Base-by-base conservation (phyloP, 1,140 invertebrate species). In the Bursaphelenchus mucronatus region DNA sequence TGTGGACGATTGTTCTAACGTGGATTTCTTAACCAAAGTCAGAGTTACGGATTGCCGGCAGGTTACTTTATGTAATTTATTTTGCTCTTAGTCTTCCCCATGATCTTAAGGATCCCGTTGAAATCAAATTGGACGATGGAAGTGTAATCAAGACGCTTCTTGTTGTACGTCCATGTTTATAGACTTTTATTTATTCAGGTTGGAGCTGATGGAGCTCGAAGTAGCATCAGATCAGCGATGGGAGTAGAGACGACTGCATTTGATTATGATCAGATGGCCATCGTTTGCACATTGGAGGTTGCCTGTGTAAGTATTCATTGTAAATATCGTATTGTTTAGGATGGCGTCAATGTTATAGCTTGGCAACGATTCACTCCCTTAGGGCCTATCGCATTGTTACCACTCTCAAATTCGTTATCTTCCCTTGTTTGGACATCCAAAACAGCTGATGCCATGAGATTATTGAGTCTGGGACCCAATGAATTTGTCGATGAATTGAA, bases 321-420 rank as follows among this genome's bases (percentile, higher is more conserved):
- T 40, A 10, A 59, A 9, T 59, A 63, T 21, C 11, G 3, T 59
- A 13, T 51, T 40, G 85, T 87, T 53, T 79, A 89, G 88, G 83
- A 85, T 47, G 84, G 81, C 21, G 86, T 88, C 64, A 93, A 94
- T 82, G 85, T 85, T 45, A 89, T 90, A 43, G 94, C 93, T 0
- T 98, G 93, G 92, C 94, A 98, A 82, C 86, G 92, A 66, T 97
- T 97, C 83, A 82, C 95, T 61, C 89, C 91, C 2, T 88, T 86
- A 17, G 94, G 94, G 4, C 91, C 92, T 0, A 86, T 98, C 41
- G 94, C 94, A 13, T 78, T 97, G 43, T 83, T 98, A 45, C 94
- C 94, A 45, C 82, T 95, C 6, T 88, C 86, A 64, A 85, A 88
- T 49, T 85, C 85, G 17, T 81, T 87, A 5, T 91, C 90, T 78